Evolutionary conservation across 2,888 invertebrate genomes (phyloP), one percentile per base, ranked within the genome.

Genomic region (Ophioninae sp.): DNA sequence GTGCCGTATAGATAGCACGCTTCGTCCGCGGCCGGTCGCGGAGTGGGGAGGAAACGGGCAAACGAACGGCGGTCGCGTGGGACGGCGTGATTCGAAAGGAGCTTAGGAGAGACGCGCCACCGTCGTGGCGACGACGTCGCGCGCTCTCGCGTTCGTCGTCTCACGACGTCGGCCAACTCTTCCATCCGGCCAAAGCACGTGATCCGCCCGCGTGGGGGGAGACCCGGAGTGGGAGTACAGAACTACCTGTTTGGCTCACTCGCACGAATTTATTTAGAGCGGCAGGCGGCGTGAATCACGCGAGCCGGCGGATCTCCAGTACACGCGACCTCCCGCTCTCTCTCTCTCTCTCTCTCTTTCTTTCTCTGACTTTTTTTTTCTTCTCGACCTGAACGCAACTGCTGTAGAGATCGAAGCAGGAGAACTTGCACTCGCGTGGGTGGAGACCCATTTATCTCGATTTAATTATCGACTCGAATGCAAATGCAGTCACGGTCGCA

Each of bases 161-260:
- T 59, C 67, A 17, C 72, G 37, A 72, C 79, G 65, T 37, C 59
- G 44, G 74, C 61, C 64, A 61, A 68, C 59, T 61, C 21, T 59
- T 59, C 50, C 50, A 72, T 74, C 56, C 44, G 92, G 30, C 70
- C 21, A 39, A 39, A 74, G 73, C 93, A 93, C 93, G 93, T 94
- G 93, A 93, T 92, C 93, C 93, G 93, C 93, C 91, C 87, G 91
- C 89, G 89, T 90, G 91, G 84, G 76, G 76, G 67, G 72, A 75
- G 91, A 91, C 90, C 90, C 90, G 89, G 91, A 90, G 91, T 90
- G 90, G 84, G 72, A 81, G 81, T 86, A 73, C 64, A 75, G 74
- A 81, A 88, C 89, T 89, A 89, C 89, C 90, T 89, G 87, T 87
- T 90, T 88, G 86, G 87, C 87, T 84, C 84, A 79, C 82, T 88